A percentile compares a stretch with the other conserved stretches of the same genome.
These are phyloP conservation scores for Mantis religiosa DNA, from an alignment of 2,888 invertebrate species.

Conservation along the genomic window DNA sequence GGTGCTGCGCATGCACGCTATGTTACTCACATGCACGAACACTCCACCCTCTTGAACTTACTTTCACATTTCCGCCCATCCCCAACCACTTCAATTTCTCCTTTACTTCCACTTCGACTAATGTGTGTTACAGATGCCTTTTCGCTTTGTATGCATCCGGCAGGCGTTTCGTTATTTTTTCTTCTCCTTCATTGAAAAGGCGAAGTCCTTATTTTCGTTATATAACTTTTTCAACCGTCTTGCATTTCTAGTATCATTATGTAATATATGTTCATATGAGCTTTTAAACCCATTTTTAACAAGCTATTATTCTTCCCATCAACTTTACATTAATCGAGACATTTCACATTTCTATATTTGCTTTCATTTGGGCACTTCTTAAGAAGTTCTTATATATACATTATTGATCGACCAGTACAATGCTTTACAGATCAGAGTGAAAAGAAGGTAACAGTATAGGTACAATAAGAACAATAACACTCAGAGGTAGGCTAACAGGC, in stretches of 20 bases:
- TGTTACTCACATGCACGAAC: neutral
- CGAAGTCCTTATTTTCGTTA: neutral
- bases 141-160: neutral
- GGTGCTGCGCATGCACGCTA: neutral
- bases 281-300: too few species aligned
- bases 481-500: too few species aligned
- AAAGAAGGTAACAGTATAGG: too few species aligned
- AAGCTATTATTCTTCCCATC: too few species aligned
- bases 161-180: neutral
- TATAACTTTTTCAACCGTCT: neutral
- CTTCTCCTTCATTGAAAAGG: neutral
- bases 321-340: too few species aligned
- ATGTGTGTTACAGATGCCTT: neutral
- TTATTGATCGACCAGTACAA: too few species aligned
- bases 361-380: too few species aligned
- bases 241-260: neutral
- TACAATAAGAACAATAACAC: too few species aligned
- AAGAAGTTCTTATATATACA: too few species aligned
- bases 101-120: neutral
- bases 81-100: neutral
- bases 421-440: too few species aligned
- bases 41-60: neutral
- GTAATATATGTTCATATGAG: neutral
- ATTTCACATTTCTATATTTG: too few species aligned
- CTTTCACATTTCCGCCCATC: neutral